Percentiles rank a stretch among this genome's conserved stretches.
Conservation (phyloP, 2,888 invertebrate genomes). For the Agapostemon virescens region DNA sequence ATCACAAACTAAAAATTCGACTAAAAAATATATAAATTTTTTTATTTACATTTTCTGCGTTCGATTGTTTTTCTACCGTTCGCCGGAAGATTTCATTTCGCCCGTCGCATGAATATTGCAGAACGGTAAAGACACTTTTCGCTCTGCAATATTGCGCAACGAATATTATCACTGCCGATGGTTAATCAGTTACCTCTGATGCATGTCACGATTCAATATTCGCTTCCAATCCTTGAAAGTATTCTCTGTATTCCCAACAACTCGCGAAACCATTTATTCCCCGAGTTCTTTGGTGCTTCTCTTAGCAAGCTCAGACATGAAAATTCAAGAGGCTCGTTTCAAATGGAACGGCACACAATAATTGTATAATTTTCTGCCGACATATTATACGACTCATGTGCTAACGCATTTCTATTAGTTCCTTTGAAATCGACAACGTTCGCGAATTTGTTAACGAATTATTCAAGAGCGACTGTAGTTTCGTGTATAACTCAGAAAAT, state of each 20-base stretch:
- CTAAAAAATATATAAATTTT: too few species aligned
- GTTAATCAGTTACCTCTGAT: constrained; percentile 43
- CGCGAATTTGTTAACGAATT: not conserved
- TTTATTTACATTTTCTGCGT: constrained; percentile 2
- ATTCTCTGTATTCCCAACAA: constrained; percentile 20
- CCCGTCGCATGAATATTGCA: constrained; percentile 38
- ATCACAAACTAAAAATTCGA: too few species aligned
- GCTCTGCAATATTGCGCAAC: constrained; percentile 34
- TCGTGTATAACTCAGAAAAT: not conserved
- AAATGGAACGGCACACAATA: not conserved
- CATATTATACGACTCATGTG: not conserved
- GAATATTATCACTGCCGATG: constrained; percentile 30
- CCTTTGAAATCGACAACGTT: not conserved
- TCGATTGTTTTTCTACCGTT: constrained; percentile 3
- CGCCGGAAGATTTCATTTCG: not conserved
- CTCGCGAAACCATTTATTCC: constrained; percentile 26
- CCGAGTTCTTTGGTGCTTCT: constrained; percentile 15
- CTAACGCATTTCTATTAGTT: not conserved
- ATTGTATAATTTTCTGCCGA: not conserved
- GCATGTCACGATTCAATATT: constrained; percentile 50
- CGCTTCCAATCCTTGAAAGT: constrained; percentile 22
- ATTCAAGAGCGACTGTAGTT: not conserved
- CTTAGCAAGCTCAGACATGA: constrained; percentile 11
- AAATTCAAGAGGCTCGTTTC: constrained; percentile 20
- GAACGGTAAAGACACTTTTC: constrained; percentile 2